Percentiles rank a stretch among this genome's conserved stretches.
Evolutionary conservation across 92 coral and sea anemone genomes (phyloP).

Genomic region (Zoanthus sociatus): DNA sequence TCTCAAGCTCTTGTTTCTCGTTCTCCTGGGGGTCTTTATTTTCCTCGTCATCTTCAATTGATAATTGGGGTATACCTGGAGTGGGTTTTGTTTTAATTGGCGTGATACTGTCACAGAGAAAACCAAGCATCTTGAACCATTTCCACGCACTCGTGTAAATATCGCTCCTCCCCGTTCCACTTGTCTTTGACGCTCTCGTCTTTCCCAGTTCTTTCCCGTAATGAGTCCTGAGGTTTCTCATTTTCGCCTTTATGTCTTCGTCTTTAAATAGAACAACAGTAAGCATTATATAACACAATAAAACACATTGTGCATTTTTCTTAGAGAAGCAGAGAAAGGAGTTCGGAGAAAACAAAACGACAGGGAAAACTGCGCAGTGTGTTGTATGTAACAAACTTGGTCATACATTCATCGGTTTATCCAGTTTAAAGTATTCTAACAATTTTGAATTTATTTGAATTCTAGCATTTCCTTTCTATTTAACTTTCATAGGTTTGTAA

Average conservation of each 20-base stretch:
- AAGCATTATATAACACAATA: background rate
- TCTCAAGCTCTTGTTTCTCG: too few species aligned
- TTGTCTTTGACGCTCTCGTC: constrained; percentile 51
- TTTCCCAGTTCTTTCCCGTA: constrained; percentile 82
- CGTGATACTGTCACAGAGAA: constrained; percentile 58
- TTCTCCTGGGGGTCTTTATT: too few species aligned
- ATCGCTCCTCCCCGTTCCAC: constrained; percentile 61
- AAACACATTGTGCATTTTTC: background rate
- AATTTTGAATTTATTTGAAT: constrained; percentile 1
- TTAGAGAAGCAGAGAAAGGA: background rate
- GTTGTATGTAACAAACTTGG: background rate
- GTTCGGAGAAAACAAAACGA: background rate
- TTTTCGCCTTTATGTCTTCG: constrained; percentile 67
- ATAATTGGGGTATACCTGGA: too few species aligned
- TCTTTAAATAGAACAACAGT: constrained; percentile 54
- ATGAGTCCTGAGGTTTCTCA: constrained; percentile 70
- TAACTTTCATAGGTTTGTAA: too few species aligned
- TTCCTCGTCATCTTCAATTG: too few species aligned
- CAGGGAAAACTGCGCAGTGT: constrained; percentile 5
- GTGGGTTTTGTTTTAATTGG: constrained; percentile 12
- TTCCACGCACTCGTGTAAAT: constrained; percentile 64
- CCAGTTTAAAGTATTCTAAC: background rate
- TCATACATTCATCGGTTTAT: background rate
- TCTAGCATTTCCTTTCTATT: constrained; percentile 2
- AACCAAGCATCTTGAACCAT: constrained; percentile 49